Evolutionary conservation across 2,888 invertebrate species (phyloP).

Genomic region (Poecilus cupreus): DNA sequence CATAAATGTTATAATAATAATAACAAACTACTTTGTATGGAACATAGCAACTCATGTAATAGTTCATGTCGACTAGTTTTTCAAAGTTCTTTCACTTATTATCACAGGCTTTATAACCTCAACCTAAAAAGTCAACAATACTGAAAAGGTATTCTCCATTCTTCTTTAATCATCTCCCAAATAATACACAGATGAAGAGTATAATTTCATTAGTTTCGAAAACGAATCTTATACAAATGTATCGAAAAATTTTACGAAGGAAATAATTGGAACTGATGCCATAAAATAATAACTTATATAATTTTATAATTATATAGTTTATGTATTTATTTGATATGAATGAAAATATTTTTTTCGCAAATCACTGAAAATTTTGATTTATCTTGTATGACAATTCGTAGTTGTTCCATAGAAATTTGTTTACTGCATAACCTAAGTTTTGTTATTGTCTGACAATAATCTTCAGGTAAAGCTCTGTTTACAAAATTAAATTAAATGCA

Average conservation of each 20-base stretch:
- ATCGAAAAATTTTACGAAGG: neutral
- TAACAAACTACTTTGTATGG: conserved; percentile 29
- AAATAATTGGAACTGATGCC: neutral
- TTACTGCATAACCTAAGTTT: conserved; percentile 16
- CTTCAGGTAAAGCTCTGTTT: neutral
- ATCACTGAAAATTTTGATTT: conserved; percentile 19
- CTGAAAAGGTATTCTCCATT: neutral
- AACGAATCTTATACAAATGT: neutral
- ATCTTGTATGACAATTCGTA: conserved; percentile 11
- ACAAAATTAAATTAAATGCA: neutral
- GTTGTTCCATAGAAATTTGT: conserved; percentile 15
- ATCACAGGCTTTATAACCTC: neutral
- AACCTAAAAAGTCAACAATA: neutral
- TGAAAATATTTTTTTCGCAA: neutral
- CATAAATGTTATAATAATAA: conserved; percentile 7
- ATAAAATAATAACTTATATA: neutral
- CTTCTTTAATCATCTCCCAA: neutral
- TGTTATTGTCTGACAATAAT: conserved; percentile 15
- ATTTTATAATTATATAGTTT: neutral
- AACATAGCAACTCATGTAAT: neutral
- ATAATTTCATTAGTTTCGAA: neutral
- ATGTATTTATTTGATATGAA: neutral
- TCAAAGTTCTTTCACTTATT: neutral
- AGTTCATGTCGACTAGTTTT: neutral
- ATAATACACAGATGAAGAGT: neutral